These are phyloP conservation scores for Limanda limanda DNA, from an alignment of 2,113 vertebrate species.

Conservation along the genomic window DNA sequence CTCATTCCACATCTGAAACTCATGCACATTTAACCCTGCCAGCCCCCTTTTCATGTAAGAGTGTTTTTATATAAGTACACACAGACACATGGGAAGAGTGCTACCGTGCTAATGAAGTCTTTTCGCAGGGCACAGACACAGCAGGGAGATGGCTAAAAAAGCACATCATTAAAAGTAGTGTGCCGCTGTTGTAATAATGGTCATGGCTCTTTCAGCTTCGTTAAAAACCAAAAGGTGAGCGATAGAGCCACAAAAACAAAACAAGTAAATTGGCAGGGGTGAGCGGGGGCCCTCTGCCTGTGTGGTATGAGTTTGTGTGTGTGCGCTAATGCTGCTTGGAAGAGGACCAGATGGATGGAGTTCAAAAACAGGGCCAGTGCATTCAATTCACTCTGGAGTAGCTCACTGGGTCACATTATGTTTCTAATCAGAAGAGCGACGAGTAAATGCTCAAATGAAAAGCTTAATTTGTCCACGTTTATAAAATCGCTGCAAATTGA, in stretches of 20 bases:
- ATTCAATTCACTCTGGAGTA: constrained; percentile 1
- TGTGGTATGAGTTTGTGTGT: neutral
- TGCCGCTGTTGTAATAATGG: constrained; percentile 39
- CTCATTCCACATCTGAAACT: constrained; percentile 53
- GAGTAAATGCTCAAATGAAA: neutral
- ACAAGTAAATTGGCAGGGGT: constrained; percentile 54
- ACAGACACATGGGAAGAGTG: constrained; percentile 18
- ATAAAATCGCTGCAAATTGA: neutral
- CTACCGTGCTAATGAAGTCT: constrained; percentile 61
- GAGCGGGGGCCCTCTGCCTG: constrained; percentile 1
- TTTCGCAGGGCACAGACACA: constrained; percentile 24
- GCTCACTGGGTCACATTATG: neutral
- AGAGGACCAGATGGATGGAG: constrained; percentile 15
- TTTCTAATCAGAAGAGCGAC: neutral
- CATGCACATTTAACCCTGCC: constrained; percentile 35
- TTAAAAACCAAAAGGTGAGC: constrained; percentile 67
- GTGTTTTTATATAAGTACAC: constrained; percentile 29
- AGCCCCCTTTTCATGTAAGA: constrained; percentile 14
- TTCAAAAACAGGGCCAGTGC: constrained; percentile 6
- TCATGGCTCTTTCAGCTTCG: constrained; percentile 39
- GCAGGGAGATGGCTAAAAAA: constrained; percentile 30
- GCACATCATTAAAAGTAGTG: constrained; percentile 64
- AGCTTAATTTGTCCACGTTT: neutral
- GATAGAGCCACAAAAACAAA: constrained; percentile 55
- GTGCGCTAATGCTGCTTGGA: constrained; percentile 7